phyloP scores from a whole-genome alignment of 2,888 invertebrate species.

The Isotomurus palustris region DNA sequence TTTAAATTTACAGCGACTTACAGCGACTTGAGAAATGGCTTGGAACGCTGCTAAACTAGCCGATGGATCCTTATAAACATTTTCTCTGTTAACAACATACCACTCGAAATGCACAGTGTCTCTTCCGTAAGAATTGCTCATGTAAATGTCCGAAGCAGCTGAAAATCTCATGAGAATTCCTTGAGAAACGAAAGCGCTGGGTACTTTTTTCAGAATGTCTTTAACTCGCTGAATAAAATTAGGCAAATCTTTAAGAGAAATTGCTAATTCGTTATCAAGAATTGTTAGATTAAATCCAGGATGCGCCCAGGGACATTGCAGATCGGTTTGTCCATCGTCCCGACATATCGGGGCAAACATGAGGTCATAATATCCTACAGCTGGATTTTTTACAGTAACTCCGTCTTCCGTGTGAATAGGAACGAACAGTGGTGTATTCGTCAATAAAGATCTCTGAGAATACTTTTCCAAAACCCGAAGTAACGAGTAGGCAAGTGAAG shows the following conservation, averaged over 20 bases:
- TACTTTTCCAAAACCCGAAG: not conserved
- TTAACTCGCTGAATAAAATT: not conserved
- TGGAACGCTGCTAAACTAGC: constrained; percentile 4
- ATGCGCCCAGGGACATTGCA: not conserved
- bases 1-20: not conserved
- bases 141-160: not conserved
- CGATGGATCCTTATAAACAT: not conserved
- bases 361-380: constrained; percentile 5
- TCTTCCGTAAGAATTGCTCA: constrained; percentile 1
- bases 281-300: not conserved
- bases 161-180: constrained; percentile 11
- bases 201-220: constrained; percentile 6
- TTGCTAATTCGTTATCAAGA: constrained; percentile 1
- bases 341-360: constrained; percentile 1
- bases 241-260: not conserved
- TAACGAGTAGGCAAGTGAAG: not conserved
- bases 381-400: constrained; percentile 5
- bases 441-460: not conserved
- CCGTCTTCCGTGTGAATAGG: constrained; percentile 14
- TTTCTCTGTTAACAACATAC: constrained; percentile 2
- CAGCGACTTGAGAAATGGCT: not conserved
- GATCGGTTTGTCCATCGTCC: not conserved
- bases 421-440: not conserved
- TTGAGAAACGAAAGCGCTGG: not conserved
- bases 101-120: constrained; percentile 5